These are phyloP conservation scores for Anniella stebbinsi DNA, from an alignment of 2,797 vertebrate species.

Conservation along the genomic window DNA sequence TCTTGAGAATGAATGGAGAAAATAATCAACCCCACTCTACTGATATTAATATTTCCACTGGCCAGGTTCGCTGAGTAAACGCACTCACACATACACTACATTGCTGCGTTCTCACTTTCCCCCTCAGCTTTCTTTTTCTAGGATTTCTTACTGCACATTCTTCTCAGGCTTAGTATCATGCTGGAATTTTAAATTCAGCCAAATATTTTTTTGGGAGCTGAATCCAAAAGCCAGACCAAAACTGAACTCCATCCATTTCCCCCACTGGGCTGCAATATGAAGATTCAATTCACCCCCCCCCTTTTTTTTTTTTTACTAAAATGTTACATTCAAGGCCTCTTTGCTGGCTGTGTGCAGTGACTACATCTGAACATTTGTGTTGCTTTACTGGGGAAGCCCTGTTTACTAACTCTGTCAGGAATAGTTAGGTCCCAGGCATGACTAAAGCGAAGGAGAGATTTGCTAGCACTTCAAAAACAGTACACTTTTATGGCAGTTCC, in stretches of 20 bases:
- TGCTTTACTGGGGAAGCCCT: background rate
- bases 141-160: conserved; percentile 2
- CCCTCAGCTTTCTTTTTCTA: background rate
- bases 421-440: conserved; percentile 9
- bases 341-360: background rate
- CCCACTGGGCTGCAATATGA: background rate
- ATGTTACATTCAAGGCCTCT: background rate
- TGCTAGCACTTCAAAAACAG: background rate
- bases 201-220: background rate
- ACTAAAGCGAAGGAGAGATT: background rate
- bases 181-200: conserved; percentile 61
- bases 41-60: background rate
- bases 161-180: conserved; percentile 47
- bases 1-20: conserved; percentile 36
- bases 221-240: conserved; percentile 30
- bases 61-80: background rate
- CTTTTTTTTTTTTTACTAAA: background rate
- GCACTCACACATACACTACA: background rate
- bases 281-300: background rate
- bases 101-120: background rate
- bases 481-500: background rate
- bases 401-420: conserved; percentile 41
- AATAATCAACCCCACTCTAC: background rate
- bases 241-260: conserved; percentile 59
- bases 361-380: background rate